Base-by-base conservation (phyloP, 2,888 invertebrate genomes). In the Conomelus anceps region DNA sequence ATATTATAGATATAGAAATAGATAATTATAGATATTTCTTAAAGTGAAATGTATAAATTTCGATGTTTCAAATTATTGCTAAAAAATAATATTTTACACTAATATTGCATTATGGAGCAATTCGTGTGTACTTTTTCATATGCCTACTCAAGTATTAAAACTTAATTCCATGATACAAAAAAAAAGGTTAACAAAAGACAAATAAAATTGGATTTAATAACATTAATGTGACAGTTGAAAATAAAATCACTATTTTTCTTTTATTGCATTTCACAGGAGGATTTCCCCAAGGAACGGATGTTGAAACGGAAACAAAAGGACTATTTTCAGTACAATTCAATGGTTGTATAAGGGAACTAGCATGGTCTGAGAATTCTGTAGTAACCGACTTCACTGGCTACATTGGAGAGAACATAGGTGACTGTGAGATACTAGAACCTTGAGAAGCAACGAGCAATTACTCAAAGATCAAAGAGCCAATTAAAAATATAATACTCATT, bases 331-430 rank as follows among this genome's bases (percentile, higher is more conserved):
- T 93, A 3, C 91, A 92, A 85, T 94, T 94, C 91, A 93, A 93
- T 88, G 94, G 94, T 9, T 94, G 94, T 90, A 93, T 94, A 17
- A 92, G 93, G 89, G 93, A 93, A 88, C 92, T 94, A 89, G 93
- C 93, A 13, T 93, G 93, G 90, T 93, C 93, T 90, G 92, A 92
- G 41, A 93, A 93, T 88, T 91, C 92, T 84, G 91, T 92, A 24
- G 92, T 94, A 88, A 93, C 92, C 23, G 95, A 95, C 93, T 95
- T 95, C 93, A 94, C 94, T 84, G 92, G 93, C 41, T 95, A 94
- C 92, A 94, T 94, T 91, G 95, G 95, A 90, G 94, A 94, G 92
- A 95, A 95, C 92, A 93, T 95, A 92, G 94, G 94, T 92, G 94
- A 94, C 91, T 95, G 95, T 93, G 94, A 94, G n/a, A 63, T 88